Evolutionary conservation across 2,113 vertebrate genomes (phyloP).

Genomic region (Ascaphus truei): DNA sequence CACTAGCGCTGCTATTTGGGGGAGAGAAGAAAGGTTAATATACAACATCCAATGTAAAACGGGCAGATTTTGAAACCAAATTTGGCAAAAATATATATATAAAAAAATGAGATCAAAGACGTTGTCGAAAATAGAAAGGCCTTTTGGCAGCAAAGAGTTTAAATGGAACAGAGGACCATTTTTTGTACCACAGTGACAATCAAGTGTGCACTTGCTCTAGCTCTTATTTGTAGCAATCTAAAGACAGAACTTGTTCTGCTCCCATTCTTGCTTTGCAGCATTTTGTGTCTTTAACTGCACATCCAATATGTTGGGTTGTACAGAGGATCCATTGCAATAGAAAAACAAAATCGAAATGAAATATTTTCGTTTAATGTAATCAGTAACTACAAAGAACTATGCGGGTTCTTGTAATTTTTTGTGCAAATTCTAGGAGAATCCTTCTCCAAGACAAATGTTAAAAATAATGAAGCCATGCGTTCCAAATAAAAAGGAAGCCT

Average conservation of each 20-base stretch:
- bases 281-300: background rate
- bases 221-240: too few relatives aligned
- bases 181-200: too few relatives aligned
- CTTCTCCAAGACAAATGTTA: background rate
- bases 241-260: too few relatives aligned
- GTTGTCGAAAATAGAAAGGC: background rate
- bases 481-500: conserved; percentile 37
- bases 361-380: background rate
- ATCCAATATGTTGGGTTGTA: background rate
- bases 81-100: background rate
- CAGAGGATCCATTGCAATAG: background rate
- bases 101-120: background rate
- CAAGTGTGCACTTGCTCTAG: too few relatives aligned
- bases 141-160: background rate
- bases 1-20: conserved; percentile 90
- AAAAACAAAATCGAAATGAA: background rate
- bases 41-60: conserved; percentile 63
- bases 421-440: too few relatives aligned
- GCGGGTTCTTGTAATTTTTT: too few relatives aligned
- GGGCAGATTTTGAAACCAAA: conserved; percentile 5
- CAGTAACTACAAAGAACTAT: too few relatives aligned
- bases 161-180: background rate
- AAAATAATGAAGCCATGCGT: conserved; percentile 22
- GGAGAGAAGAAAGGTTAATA: conserved; percentile 85
- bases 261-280: too few relatives aligned